Conservation (phyloP, 2,888 invertebrate species). For the Andrena flavipes region DNA sequence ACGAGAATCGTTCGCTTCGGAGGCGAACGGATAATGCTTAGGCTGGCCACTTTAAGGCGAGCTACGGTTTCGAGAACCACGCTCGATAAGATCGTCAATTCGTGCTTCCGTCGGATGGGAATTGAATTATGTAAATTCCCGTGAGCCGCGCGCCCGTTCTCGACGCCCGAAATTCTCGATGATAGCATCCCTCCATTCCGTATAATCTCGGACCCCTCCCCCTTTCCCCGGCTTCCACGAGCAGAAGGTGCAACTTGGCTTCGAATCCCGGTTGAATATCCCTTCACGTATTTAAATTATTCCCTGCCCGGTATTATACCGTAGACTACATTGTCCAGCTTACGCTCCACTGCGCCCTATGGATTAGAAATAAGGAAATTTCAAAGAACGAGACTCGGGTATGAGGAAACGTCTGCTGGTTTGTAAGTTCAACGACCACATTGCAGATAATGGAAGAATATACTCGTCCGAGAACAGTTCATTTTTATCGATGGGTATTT, state of each 20-base stretch:
- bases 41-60: slow-evolving; percentile 25
- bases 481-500: too few species aligned
- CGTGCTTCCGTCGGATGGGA: slow-evolving; percentile 64
- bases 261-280: slow-evolving; percentile 35
- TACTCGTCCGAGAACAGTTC: too few species aligned
- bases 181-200: slow-evolving; percentile 44
- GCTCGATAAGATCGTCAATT: slow-evolving; percentile 69
- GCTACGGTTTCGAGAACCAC: slow-evolving; percentile 19
- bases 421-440: too few species aligned
- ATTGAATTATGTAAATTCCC: slow-evolving; percentile 74
- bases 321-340: slow-evolving; percentile 17
- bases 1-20: neutral
- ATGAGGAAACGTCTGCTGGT: neutral
- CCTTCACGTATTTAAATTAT: slow-evolving; percentile 58
- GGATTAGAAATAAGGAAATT: neutral
- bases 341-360: neutral
- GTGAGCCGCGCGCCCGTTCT: slow-evolving; percentile 45
- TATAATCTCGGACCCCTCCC: slow-evolving; percentile 52
- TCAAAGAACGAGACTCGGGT: neutral
- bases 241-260: slow-evolving; percentile 48
- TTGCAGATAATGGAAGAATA: too few species aligned
- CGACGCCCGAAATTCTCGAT: slow-evolving; percentile 63
- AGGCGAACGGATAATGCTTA: slow-evolving; percentile 37
- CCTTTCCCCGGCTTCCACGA: slow-evolving; percentile 32
- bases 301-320: slow-evolving; percentile 45